phyloP scores from a whole-genome alignment of 2,888 invertebrate species.

The Nomada flava region DNA sequence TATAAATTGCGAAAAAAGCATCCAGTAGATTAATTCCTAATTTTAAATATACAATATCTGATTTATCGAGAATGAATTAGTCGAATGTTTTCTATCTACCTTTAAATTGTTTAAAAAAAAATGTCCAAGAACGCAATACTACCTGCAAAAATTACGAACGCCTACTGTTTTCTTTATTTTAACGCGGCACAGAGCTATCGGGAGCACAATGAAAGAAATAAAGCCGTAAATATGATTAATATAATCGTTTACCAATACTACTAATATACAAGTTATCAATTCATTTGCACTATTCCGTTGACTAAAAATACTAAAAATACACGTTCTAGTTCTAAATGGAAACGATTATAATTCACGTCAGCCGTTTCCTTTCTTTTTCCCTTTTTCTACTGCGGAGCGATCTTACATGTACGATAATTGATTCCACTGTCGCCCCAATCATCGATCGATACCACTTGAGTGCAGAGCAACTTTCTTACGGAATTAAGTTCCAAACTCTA shows the following conservation, averaged over 20 bases:
- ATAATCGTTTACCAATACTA: slow-evolving; percentile 27
- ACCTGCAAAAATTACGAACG: not conserved
- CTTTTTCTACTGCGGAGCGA: not conserved
- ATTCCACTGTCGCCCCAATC: not conserved
- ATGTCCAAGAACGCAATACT: not conserved
- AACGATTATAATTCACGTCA: slow-evolving; percentile 11
- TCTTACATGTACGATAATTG: slow-evolving; percentile 12
- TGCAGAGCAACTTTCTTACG: slow-evolving; percentile 8
- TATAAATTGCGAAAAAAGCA: not conserved
- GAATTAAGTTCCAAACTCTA: not conserved
- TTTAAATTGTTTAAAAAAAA: not conserved
- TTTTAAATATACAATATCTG: too few relatives aligned
- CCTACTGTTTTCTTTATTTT: not conserved
- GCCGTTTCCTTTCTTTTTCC: too few relatives aligned
- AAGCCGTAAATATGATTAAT: slow-evolving; percentile 19
- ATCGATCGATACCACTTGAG: slow-evolving; percentile 35
- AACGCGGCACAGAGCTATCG: not conserved
- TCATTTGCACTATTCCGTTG: slow-evolving; percentile 17
- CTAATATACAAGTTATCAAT: slow-evolving; percentile 19
- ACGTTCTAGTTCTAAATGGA: not conserved
- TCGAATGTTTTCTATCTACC: not conserved
- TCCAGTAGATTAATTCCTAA: not conserved
- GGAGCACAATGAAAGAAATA: slow-evolving; percentile 1
- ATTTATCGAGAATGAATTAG: not conserved
- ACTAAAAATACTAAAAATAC: not conserved